Evolutionary conservation across 2,797 vertebrate genomes (phyloP).

Genomic region (Tympanoctomys barrerae): DNA sequence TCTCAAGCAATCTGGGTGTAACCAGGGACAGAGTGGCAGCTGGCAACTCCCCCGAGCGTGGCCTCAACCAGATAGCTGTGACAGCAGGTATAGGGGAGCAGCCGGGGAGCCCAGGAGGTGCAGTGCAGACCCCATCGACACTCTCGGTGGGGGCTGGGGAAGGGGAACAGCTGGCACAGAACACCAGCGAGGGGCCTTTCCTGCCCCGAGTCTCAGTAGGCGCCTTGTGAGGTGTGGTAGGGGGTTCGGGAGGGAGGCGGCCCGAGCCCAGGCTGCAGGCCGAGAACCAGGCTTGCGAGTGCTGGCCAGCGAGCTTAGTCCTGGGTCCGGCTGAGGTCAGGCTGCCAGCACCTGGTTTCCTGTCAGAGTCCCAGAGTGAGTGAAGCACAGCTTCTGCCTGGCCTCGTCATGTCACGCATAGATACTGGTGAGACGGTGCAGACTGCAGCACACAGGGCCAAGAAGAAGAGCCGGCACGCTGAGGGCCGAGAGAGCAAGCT

Average conservation of each 20-base stretch:
- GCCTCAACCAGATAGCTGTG: neutral
- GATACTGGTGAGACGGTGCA: neutral
- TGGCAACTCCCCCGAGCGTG: neutral
- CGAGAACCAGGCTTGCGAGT: neutral
- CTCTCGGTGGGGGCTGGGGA: too few species aligned
- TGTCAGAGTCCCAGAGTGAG: neutral
- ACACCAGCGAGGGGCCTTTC: neutral
- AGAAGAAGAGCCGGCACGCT: too few species aligned
- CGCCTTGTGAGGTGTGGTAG: rapidly evolving
- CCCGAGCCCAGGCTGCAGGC: neutral
- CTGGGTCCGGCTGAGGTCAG: neutral
- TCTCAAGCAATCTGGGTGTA: neutral
- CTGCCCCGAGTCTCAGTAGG: neutral
- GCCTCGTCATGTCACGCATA: too few species aligned
- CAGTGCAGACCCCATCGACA: neutral
- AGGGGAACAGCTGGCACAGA: neutral
- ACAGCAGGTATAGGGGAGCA: neutral
- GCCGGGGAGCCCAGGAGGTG: neutral
- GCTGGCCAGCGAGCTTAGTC: neutral
- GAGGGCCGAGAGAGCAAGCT: neutral
- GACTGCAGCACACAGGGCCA: neutral
- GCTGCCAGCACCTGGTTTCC: neutral
- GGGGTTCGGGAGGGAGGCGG: neutral
- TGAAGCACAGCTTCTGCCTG: rapidly evolving
- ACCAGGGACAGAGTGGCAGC: neutral